Evolutionary conservation across 1,140 invertebrate species (phyloP), one percentile per base, ranked within the genome.

Genomic region (Drosophila suzukii): DNA sequence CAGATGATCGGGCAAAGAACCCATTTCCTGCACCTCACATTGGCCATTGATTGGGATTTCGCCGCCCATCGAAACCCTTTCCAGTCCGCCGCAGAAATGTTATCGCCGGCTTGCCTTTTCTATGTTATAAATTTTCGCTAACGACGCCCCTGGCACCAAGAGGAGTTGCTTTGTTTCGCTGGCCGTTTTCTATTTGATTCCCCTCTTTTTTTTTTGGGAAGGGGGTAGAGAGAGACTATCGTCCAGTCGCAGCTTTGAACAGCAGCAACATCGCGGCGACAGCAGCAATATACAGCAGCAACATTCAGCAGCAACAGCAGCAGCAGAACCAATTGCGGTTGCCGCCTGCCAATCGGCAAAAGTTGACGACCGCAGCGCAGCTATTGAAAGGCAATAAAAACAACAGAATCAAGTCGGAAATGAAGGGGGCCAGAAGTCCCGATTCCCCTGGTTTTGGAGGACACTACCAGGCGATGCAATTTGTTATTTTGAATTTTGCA

Each of bases 401-500:
- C 49, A 68, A 50, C 68, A 82, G 61, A 38, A 61, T 30, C 49
- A 50, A 15, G 24, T 47, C 24, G 20, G 20, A 27, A 60, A 55
- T 47, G 10, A 39, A 55, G 65, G 50, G 11, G 20, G 17, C 20
- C 11, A 8, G 4, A 13, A 12, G 15, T 15, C 27, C 27, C 27
- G 27, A 27, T 27, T 27, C 27, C 27, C 27, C 27, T 27, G 12
- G 20, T 24, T 24, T 27, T 32, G 49, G 34, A 51, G 49, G 66
- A 53, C 56, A 68, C 55, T 66, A 32, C 47, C 68, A 66, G 38
- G 53, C 75, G 54, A 88, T 83, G 79, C 83, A 86, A 86, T 86
- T 86, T 86, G 83, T 86, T 86, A 86, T 88, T 86, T 88, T 86
- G 79, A 83, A 86, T 88, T 86, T 83, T 76, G 75, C 83, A 79